Percentiles rank a stretch among this genome's conserved stretches.
phyloP scores from a whole-genome alignment of 2,888 invertebrate species.

The Scelioninae gen. 2 region DNA sequence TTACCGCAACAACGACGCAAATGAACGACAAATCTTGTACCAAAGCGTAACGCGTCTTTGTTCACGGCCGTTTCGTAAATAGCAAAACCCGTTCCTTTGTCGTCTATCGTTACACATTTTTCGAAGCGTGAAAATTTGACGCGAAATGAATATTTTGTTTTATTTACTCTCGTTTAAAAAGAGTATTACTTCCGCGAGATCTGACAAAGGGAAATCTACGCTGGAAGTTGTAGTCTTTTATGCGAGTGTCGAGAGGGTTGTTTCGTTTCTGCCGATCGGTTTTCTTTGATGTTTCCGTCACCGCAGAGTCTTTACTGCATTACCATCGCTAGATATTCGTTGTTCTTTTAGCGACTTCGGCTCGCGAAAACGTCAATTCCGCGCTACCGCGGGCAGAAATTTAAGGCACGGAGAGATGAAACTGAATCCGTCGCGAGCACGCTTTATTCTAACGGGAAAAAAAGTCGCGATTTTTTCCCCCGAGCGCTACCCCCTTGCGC shows the following conservation, averaged over 20 bases:
- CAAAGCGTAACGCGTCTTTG: too few relatives aligned
- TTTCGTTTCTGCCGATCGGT: conserved; percentile 55
- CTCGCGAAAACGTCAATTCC: conserved; percentile 47
- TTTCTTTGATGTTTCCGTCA: conserved; percentile 57
- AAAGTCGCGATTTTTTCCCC: conserved; percentile 12
- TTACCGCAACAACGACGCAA: too few relatives aligned
- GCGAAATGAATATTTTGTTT: conserved; percentile 41
- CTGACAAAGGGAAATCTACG: conserved; percentile 52
- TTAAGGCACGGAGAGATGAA: conserved; percentile 30
- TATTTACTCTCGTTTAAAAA: conserved; percentile 32
- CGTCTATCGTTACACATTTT: conserved; percentile 1
- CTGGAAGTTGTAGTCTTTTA: conserved; percentile 40
- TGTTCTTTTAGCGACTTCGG: conserved; percentile 45
- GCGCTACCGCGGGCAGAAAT: conserved; percentile 31
- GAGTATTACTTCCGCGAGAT: conserved; percentile 50
- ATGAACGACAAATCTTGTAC: too few relatives aligned
- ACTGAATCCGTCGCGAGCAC: conserved; percentile 28
- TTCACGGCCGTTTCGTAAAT: background rate
- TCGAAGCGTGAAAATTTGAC: conserved; percentile 12
- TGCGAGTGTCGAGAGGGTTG: conserved; percentile 53
- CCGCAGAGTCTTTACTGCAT: conserved; percentile 46
- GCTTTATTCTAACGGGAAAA: conserved; percentile 33
- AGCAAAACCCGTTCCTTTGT: background rate
- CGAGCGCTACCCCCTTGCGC: too few relatives aligned
- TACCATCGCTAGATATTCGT: conserved; percentile 51